Percentiles rank a stretch among this genome's conserved stretches.
These are phyloP conservation scores for Rugalucina vietnamica DNA, from an alignment of 2,888 invertebrate species.

Conservation along the genomic window DNA sequence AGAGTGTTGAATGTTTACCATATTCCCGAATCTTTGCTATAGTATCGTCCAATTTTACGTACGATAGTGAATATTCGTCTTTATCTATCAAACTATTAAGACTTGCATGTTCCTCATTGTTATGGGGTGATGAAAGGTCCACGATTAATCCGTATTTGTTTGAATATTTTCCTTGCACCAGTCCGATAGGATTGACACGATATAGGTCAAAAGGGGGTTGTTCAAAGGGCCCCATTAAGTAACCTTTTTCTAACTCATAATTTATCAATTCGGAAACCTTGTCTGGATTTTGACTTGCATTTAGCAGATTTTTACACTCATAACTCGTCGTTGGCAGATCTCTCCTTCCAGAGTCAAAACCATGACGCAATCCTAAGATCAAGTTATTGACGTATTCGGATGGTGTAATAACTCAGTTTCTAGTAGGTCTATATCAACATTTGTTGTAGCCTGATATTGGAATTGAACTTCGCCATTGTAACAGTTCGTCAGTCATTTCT, in stretches of 20 bases:
- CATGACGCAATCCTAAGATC: neutral
- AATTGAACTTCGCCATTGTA: no score
- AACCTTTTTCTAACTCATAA: slow-evolving; percentile 50
- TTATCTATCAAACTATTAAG: slow-evolving; percentile 57
- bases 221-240: slow-evolving; percentile 45
- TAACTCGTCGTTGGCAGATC: neutral
- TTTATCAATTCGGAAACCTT: slow-evolving; percentile 34
- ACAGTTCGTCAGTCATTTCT: no score
- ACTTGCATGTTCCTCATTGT: slow-evolving; percentile 35
- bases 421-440: no score
- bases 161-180: slow-evolving; percentile 53
- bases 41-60: no score
- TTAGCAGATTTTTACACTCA: slow-evolving; percentile 38
- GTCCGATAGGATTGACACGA: slow-evolving; percentile 48
- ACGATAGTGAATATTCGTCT: no score
- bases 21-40: no score
- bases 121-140: slow-evolving; percentile 59
- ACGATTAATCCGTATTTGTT: slow-evolving; percentile 51
- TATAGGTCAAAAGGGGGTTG: slow-evolving; percentile 32
- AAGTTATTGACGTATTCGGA: no score
- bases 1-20: no score
- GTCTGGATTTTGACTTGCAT: slow-evolving; percentile 26
- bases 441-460: no score
- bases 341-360: neutral
- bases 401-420: no score